Percentiles rank a stretch among this genome's conserved stretches.
phyloP scores from a whole-genome alignment of 2,888 invertebrate genomes.

The Diarsia brunnea region DNA sequence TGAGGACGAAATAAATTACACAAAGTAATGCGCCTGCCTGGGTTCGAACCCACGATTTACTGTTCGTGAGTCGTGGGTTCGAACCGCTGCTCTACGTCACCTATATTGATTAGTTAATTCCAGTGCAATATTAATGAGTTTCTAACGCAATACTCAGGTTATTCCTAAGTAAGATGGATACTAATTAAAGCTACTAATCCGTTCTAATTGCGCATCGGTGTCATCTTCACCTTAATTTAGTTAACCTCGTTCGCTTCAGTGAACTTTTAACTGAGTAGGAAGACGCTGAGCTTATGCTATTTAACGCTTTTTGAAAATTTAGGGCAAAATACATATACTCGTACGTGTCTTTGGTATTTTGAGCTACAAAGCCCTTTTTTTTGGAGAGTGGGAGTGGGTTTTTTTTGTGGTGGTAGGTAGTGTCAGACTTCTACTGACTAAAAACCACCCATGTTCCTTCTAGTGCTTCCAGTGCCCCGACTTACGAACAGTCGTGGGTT shows the following conservation, averaged over 20 bases:
- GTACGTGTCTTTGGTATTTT: not conserved
- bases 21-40: no score
- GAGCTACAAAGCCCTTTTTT: no score
- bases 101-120: not conserved
- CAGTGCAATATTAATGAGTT: constrained; percentile 2
- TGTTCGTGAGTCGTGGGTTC: no score
- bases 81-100: not conserved
- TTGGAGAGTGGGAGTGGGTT: no score
- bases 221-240: constrained; percentile 40
- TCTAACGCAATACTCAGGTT: constrained; percentile 1
- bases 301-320: not conserved
- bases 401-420: no score
- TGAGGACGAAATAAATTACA: no score
- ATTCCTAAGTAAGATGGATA: constrained; percentile 3
- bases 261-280: constrained; percentile 21
- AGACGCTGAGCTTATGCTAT: not conserved
- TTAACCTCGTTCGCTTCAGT: constrained; percentile 47
- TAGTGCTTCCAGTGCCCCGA: no score
- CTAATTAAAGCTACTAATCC: constrained; percentile 25
- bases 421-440: no score
- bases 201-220: constrained; percentile 44
- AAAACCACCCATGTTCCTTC: no score
- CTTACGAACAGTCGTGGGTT: no score
- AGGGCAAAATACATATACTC: not conserved
- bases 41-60: no score